A percentile compares a stretch with the other conserved stretches of the same genome.
Conservation (phyloP, 2,113 vertebrate genomes). For the Rhea americana region DNA sequence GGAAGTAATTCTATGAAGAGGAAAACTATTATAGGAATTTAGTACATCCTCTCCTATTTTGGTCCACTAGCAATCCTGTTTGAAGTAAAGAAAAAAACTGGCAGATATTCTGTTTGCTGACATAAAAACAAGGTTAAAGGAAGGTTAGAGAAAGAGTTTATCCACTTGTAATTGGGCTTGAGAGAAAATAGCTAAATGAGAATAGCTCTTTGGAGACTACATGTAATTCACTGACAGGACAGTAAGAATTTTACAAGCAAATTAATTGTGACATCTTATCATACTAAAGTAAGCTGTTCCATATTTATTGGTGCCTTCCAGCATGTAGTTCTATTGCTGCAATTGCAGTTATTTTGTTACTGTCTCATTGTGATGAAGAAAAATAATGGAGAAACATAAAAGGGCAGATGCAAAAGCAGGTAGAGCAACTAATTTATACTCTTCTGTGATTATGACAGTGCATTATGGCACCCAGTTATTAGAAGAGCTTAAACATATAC, state of each 20-base stretch:
- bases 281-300: not conserved
- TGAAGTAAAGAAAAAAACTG: not conserved
- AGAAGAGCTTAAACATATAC: slow-evolving; percentile 32
- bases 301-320: not conserved
- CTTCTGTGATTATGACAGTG: slow-evolving; percentile 32
- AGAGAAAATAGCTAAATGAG: not conserved
- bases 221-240: not conserved
- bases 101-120: not conserved
- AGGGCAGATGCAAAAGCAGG: not conserved
- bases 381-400: not conserved
- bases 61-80: not conserved
- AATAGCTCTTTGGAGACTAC: not conserved
- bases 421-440: slow-evolving; percentile 36
- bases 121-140: not conserved
- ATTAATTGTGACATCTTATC: not conserved
- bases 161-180: not conserved
- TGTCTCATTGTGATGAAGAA: not conserved
- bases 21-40: not conserved
- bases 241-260: not conserved
- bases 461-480: slow-evolving; percentile 23
- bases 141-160: not conserved
- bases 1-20: not conserved
- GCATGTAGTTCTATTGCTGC: not conserved
- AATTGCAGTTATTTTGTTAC: not conserved
- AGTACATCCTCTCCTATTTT: not conserved